Conservation (phyloP, 2,797 vertebrate genomes). For the Chelonia mydas region DNA sequence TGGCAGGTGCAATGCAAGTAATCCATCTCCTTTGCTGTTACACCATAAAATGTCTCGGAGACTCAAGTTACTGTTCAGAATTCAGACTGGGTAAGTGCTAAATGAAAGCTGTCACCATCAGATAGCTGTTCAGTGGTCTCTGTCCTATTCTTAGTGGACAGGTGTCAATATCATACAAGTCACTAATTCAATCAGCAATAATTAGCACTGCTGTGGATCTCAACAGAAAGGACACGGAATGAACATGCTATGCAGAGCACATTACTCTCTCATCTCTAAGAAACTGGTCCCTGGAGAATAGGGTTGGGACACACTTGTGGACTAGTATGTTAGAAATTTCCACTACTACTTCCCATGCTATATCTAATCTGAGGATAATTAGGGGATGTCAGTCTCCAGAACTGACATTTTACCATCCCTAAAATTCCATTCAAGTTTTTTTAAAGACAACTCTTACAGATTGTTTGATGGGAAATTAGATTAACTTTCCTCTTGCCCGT, state of each 20-base stretch:
- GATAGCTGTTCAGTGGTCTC: background rate
- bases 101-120: background rate
- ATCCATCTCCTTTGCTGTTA: background rate
- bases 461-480: background rate
- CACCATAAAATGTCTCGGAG: background rate
- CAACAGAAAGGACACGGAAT: background rate
- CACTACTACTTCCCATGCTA: background rate
- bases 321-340: background rate
- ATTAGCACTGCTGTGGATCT: background rate
- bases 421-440: background rate
- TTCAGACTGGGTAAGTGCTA: background rate
- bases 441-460: background rate
- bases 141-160: background rate
- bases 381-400: background rate
- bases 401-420: background rate
- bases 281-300: background rate
- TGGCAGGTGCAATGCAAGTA: background rate
- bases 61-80: background rate
- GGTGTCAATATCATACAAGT: background rate
- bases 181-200: background rate
- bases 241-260: background rate
- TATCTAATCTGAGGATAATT: background rate
- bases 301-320: background rate
- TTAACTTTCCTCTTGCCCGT: slow-evolving; percentile 10
- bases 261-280: background rate